These are phyloP conservation scores for Aphidius ervi DNA, from an alignment of 1,140 invertebrate species.

Conservation along the genomic window DNA sequence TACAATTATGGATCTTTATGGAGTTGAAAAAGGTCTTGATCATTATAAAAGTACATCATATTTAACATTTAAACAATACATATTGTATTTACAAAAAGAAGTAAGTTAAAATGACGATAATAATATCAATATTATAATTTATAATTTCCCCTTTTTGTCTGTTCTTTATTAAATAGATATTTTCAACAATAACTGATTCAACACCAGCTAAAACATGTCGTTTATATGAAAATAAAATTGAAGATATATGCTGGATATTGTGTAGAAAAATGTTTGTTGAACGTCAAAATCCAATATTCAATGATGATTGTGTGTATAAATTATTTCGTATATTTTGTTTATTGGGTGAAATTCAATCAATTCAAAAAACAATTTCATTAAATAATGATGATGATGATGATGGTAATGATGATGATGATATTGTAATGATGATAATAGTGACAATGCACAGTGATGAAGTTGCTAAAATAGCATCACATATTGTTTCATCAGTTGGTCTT, in stretches of 20 bases:
- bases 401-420: conserved; percentile 31
- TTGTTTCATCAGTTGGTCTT: conserved; percentile 63
- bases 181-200: conserved; percentile 41
- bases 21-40: conserved; percentile 72
- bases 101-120: conserved; percentile 40
- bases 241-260: conserved; percentile 73
- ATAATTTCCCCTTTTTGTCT: conserved; percentile 1
- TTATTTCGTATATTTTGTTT: conserved; percentile 76
- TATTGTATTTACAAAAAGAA: conserved; percentile 70
- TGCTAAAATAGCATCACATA: conserved; percentile 60
- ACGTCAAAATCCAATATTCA: conserved; percentile 58
- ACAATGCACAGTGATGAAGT: conserved; percentile 64
- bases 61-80: conserved; percentile 70
- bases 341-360: conserved; percentile 62
- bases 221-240: conserved; percentile 43
- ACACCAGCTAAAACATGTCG: conserved; percentile 35
- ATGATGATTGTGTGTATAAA: conserved; percentile 65
- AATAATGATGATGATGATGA: no score
- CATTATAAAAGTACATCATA: conserved; percentile 65
- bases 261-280: conserved; percentile 62
- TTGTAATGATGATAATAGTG: conserved; percentile 32
- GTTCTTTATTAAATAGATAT: conserved; percentile 31
- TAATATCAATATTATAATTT: background rate
- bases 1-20: conserved; percentile 66
- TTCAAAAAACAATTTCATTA: no score